Conservation (phyloP, 1,140 invertebrate genomes). For the Phymorhynchus buccinoides region DNA sequence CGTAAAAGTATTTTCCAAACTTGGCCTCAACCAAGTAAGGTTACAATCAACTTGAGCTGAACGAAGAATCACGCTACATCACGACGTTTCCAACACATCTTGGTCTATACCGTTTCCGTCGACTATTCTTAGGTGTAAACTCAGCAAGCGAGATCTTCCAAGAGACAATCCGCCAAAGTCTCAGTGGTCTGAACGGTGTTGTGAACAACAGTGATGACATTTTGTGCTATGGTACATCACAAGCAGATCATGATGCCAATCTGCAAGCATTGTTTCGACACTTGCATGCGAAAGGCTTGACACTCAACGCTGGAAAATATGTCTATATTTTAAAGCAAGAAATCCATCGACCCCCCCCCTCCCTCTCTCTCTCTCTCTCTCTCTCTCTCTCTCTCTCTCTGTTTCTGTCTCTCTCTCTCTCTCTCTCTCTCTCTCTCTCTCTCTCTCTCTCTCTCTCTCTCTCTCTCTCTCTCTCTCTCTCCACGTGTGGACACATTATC, state of each 20-base stretch:
- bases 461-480: too few species aligned
- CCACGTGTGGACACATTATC: too few species aligned
- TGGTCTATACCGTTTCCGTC: constrained; percentile 49
- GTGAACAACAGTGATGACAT: constrained; percentile 57
- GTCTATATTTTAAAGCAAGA: constrained; percentile 47
- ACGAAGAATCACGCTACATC: constrained; percentile 42
- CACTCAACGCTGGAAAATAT: constrained; percentile 55
- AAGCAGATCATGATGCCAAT: constrained; percentile 52
- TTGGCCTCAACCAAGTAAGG: constrained; percentile 51
- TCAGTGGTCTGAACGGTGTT: constrained; percentile 35
- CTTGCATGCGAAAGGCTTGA: constrained; percentile 51
- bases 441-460: too few species aligned
- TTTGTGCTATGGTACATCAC: constrained; percentile 44
- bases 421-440: too few species aligned
- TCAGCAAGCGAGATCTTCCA: constrained; percentile 55
- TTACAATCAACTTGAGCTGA: constrained; percentile 51
- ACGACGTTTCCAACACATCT: constrained; percentile 47
- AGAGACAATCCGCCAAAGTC: constrained; percentile 32
- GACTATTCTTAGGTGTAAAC: constrained; percentile 49
- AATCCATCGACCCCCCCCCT: constrained; percentile 52
- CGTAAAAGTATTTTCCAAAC: constrained; percentile 45
- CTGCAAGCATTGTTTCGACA: constrained; percentile 49
- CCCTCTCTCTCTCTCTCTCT: too few species aligned
- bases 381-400: too few species aligned
- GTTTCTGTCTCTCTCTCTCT: too few species aligned